A percentile compares a stretch with the other conserved stretches of the same genome.
These are phyloP conservation scores for Megalops atlanticus DNA, from an alignment of 2,113 vertebrate species.

Conservation along the genomic window DNA sequence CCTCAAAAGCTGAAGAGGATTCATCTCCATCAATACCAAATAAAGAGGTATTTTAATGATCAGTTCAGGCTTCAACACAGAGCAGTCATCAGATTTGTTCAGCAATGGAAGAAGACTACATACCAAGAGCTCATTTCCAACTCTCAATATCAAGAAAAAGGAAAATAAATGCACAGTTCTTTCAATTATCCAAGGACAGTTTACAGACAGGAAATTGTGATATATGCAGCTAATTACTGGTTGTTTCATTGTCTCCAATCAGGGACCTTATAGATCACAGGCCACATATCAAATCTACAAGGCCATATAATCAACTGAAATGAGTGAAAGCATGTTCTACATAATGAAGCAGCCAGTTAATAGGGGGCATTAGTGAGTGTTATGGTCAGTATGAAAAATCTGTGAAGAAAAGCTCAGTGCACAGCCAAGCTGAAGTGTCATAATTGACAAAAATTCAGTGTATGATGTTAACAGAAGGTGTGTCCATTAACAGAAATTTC, in stretches of 20 bases:
- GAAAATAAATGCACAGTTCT: background rate
- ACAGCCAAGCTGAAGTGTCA: conserved; percentile 32
- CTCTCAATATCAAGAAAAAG: background rate
- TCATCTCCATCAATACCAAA: conserved; percentile 62
- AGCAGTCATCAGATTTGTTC: conserved; percentile 32
- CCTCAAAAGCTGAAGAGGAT: conserved; percentile 61
- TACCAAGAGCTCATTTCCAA: background rate
- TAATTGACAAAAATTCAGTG: background rate
- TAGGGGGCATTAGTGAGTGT: background rate
- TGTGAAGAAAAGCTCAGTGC: conserved; percentile 7
- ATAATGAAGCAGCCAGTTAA: conserved; percentile 25
- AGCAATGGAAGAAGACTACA: background rate
- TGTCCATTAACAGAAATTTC: background rate
- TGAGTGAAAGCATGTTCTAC: background rate
- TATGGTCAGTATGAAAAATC: conserved; percentile 27
- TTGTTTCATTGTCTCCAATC: conserved; percentile 3
- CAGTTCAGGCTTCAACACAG: conserved; percentile 38
- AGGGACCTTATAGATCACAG: background rate
- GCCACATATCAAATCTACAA: background rate
- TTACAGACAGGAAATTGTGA: background rate
- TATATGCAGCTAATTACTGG: conserved; percentile 7
- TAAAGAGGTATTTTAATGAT: conserved; percentile 54
- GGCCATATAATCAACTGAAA: background rate
- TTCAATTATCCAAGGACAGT: background rate
- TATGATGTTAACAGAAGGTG: background rate